Conservation (phyloP, 2,888 invertebrate species). For the Muscina levida region DNA sequence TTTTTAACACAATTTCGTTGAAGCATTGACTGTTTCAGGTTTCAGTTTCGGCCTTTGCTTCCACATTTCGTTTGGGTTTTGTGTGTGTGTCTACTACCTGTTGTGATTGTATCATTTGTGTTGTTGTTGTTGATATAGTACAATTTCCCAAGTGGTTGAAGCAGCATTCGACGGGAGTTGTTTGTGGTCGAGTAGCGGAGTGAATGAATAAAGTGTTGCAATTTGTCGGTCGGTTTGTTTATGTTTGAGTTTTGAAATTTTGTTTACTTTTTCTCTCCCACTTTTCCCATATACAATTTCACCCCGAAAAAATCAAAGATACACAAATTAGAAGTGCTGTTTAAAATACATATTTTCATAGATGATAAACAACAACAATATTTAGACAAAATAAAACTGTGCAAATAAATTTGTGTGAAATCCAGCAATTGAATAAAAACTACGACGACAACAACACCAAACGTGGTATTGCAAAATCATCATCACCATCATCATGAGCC, state of each 20-base stretch:
- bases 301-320: not conserved
- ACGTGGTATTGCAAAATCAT: conserved; percentile 19
- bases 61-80: not conserved
- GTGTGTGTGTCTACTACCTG: conserved; percentile 37
- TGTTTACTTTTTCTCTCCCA: not conserved
- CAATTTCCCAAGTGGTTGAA: not conserved
- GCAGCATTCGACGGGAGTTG: conserved; percentile 3
- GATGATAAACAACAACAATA: no score
- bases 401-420: no score
- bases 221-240: conserved; percentile 21
- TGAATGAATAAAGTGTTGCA: conserved; percentile 28
- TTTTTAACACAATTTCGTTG: conserved; percentile 27
- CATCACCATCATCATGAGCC: conserved; percentile 57
- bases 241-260: conserved; percentile 20
- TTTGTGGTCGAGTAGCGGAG: not conserved
- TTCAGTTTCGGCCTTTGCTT: not conserved
- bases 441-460: no score
- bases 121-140: not conserved
- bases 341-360: no score
- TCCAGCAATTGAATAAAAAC: no score
- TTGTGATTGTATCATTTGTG: conserved; percentile 32
- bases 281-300: not conserved
- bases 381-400: no score
- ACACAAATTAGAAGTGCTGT: no score
- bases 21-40: not conserved